Conservation (phyloP, 1,140 invertebrate species). For the Drosophila miranda region DNA sequence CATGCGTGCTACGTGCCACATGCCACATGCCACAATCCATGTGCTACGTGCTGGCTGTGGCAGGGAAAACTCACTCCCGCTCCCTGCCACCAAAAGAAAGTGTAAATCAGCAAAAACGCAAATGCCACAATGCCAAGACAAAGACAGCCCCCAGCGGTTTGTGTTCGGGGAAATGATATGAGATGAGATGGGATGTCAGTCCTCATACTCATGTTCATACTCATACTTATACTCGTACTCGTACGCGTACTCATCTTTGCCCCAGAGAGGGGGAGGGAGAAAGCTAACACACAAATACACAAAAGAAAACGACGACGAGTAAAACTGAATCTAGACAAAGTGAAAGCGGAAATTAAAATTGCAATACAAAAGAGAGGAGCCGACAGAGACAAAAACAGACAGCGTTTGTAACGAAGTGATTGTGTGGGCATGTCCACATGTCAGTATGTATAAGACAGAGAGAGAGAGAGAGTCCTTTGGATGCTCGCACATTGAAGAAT, state of each 20-base stretch:
- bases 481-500: conserved; percentile 22
- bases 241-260: too few species aligned
- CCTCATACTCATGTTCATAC: too few species aligned
- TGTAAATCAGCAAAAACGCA: conserved; percentile 71
- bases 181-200: conserved; percentile 15
- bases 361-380: conserved; percentile 64
- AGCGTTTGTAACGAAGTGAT: conserved; percentile 64
- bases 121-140: conserved; percentile 52
- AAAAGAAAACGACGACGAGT: conserved; percentile 46
- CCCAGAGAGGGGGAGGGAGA: background rate
- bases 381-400: conserved; percentile 38
- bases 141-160: conserved; percentile 18
- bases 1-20: conserved; percentile 35
- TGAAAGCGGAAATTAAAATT: conserved; percentile 80
- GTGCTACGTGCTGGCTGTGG: conserved; percentile 16
- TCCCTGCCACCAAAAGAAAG: conserved; percentile 31
- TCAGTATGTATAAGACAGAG: background rate
- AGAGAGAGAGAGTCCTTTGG: background rate
- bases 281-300: conserved; percentile 33
- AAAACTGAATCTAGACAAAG: conserved; percentile 77
- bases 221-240: too few species aligned
- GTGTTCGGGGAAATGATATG: background rate
- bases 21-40: background rate
- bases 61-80: conserved; percentile 22
- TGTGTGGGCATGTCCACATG: conserved; percentile 11